A percentile compares a stretch with the other conserved stretches of the same genome.
These are phyloP conservation scores for Acanthurus tractus DNA, from an alignment of 2,797 vertebrate species.

Conservation along the genomic window DNA sequence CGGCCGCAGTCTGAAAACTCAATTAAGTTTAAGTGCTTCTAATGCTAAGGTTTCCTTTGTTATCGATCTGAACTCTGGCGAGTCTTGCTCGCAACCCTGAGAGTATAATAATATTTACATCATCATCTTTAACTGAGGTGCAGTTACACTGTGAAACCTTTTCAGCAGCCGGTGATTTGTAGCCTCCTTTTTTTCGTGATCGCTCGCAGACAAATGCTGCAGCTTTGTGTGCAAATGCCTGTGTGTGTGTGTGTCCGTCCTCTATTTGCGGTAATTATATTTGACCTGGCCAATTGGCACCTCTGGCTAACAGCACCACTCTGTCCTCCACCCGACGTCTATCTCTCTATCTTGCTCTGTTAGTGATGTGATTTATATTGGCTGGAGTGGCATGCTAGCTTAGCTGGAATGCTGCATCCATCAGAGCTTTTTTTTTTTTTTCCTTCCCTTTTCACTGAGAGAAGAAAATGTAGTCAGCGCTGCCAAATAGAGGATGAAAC, in stretches of 20 bases:
- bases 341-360: constrained; percentile 55
- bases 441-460: constrained; percentile 5
- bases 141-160: constrained; percentile 38
- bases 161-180: constrained; percentile 54
- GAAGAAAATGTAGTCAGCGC: constrained; percentile 24
- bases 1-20: constrained; percentile 3
- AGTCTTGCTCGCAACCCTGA: constrained; percentile 12
- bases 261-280: constrained; percentile 78
- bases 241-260: constrained; percentile 60
- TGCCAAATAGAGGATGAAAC: constrained; percentile 46
- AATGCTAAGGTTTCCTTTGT: constrained; percentile 39
- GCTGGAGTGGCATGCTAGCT: constrained; percentile 49
- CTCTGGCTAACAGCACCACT: constrained; percentile 68
- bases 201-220: constrained; percentile 59
- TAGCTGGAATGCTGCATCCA: constrained; percentile 59
- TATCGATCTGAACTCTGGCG: constrained; percentile 36
- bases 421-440: constrained; percentile 48
- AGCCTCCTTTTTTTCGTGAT: constrained; percentile 52
- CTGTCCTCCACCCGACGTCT: constrained; percentile 47
- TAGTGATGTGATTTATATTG: constrained; percentile 75
- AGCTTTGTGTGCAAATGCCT: constrained; percentile 11
- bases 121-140: constrained; percentile 42
- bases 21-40: constrained; percentile 50
- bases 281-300: constrained; percentile 78
- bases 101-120: constrained; percentile 43